Base-by-base conservation (phyloP, 2,113 vertebrate species). In the Empidonax alnorum region DNA sequence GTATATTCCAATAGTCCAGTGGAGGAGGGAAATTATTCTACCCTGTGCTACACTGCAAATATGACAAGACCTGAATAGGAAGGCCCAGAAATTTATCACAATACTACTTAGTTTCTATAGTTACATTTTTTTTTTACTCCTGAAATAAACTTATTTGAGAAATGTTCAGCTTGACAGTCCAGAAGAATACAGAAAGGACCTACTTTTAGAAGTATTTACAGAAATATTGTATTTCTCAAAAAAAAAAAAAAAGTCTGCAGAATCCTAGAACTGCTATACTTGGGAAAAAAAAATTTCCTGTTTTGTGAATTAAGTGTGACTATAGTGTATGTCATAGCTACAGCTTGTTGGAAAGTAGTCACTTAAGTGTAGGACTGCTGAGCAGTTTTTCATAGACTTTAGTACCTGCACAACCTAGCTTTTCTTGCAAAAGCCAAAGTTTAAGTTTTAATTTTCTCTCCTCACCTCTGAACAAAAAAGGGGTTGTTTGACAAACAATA, bases 401-500 rank as follows among this genome's bases (percentile, higher is more conserved):
- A 35, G 8, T 46, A 56, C 19, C 18, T 37, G 27, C 5, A 6
- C 41, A 67, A 68, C 12, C 12, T 35, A 39, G 4, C 19, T 67
- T 80, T 72, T 30, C 58, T 33, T 33, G 20, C 10, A 46, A 44
- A 76, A 67, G 3, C 0, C 10, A 41, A 21, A 3, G 8, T 39
- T 31, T 49, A 39, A 13, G 12, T 80, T 69, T 59, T 39, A 12
- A 42, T 58, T 52, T 67, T 82, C 18, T 22, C 14, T 56, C 37
- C 65, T 42, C 65, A 46, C 16, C 49, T 62, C 18, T 35, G 41
- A 89, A 71, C 65, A 71, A 16, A 3, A 75, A 7, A 10, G 9
- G 2, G 0, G 1, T 1, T 22, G 6, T 52, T 52, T 62, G 28
- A 73, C 13, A 75, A 41, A 69, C 1, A 22, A 28, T 18, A 46